Percentiles rank a stretch among this genome's conserved stretches.
Evolutionary conservation across 1,140 invertebrate genomes (phyloP).

Genomic region (Diorhabda elongata): DNA sequence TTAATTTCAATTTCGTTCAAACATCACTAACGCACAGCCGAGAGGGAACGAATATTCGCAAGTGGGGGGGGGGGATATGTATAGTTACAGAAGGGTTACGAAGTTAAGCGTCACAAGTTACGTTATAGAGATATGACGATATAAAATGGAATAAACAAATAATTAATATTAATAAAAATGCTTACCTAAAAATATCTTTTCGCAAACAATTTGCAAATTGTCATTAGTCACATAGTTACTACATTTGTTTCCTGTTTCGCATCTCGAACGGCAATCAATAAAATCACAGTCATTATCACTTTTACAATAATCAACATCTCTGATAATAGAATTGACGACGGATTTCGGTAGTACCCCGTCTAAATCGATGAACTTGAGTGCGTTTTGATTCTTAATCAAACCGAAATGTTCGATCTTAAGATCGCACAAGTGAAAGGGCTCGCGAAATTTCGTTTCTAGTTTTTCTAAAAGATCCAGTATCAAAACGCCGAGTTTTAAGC

Average conservation of each 20-base stretch:
- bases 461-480: slow-evolving; percentile 59
- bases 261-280: slow-evolving; percentile 61
- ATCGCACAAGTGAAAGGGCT: slow-evolving; percentile 62
- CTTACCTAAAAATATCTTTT: slow-evolving; percentile 58
- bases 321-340: slow-evolving; percentile 48
- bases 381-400: slow-evolving; percentile 50
- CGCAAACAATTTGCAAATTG: slow-evolving; percentile 62
- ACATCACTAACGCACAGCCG: too few species aligned
- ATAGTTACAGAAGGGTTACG: too few species aligned
- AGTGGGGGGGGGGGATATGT: too few species aligned
- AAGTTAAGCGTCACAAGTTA: too few species aligned
- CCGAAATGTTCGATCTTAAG: slow-evolving; percentile 66
- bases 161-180: too few species aligned
- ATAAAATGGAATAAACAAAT: too few species aligned
- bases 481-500: slow-evolving; percentile 54
- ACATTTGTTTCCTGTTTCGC: slow-evolving; percentile 53
- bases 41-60: too few species aligned
- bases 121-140: too few species aligned
- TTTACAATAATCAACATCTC: slow-evolving; percentile 49
- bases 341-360: slow-evolving; percentile 54
- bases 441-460: slow-evolving; percentile 53
- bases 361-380: slow-evolving; percentile 58
- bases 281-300: slow-evolving; percentile 60
- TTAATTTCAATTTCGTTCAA: too few species aligned
- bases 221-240: slow-evolving; percentile 55